Evolutionary conservation across 2,797 vertebrate genomes (phyloP).

Genomic region (Ataeniobius toweri): DNA sequence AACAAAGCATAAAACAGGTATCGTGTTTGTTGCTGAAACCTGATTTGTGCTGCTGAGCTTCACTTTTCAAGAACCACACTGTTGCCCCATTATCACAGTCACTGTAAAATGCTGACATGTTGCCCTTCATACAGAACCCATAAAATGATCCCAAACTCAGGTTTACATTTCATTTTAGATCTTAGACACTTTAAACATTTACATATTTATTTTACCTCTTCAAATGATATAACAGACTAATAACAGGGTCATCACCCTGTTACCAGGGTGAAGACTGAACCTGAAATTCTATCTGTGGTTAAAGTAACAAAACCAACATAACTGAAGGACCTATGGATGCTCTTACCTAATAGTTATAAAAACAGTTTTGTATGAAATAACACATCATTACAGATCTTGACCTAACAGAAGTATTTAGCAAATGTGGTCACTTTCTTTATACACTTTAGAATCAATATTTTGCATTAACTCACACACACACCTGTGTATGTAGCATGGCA

Average conservation of each 20-base stretch:
- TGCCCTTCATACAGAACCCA: not conserved
- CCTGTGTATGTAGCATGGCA: constrained; percentile 24
- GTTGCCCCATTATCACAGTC: not conserved
- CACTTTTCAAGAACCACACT: not conserved
- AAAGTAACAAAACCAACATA: not conserved
- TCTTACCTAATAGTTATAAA: not conserved
- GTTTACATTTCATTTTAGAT: not conserved
- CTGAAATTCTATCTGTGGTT: not conserved
- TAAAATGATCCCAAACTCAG: not conserved
- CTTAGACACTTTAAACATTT: not conserved
- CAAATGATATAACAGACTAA: not conserved
- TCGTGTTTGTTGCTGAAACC: not conserved
- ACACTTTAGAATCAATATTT: not conserved
- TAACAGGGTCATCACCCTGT: not conserved
- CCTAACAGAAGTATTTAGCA: constrained; percentile 9
- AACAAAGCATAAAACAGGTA: not conserved
- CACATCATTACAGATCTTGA: constrained; percentile 17
- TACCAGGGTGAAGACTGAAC: not conserved
- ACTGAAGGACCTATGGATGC: not conserved
- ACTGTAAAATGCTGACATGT: not conserved
- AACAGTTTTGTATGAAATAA: constrained; percentile 27
- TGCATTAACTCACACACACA: constrained; percentile 10
- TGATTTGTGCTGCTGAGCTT: not conserved
- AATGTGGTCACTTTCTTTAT: constrained; percentile 5
- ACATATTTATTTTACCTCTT: constrained; percentile 1